Conservation (phyloP, 2,888 invertebrate genomes). For the Crepidodera aurea region DNA sequence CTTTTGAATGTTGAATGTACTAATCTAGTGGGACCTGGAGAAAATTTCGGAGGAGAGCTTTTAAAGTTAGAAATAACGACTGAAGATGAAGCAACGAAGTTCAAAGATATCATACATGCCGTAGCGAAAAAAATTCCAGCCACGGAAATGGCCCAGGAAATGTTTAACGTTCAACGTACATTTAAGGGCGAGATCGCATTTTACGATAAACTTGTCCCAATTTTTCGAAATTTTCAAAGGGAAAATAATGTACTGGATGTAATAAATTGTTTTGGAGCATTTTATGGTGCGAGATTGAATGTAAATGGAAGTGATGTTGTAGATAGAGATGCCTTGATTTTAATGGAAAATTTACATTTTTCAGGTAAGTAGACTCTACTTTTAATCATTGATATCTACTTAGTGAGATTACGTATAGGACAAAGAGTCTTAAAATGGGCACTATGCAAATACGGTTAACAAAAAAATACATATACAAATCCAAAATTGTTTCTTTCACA, state of each 20-base stretch:
- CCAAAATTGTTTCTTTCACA: too few relatives aligned
- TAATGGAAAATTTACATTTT: constrained; percentile 63
- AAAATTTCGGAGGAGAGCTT: constrained; percentile 21
- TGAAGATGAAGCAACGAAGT: not conserved
- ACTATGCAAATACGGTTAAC: too few relatives aligned
- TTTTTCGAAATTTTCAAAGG: constrained; percentile 60
- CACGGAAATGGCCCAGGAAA: constrained; percentile 46
- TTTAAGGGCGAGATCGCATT: constrained; percentile 65
- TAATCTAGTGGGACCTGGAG: constrained; percentile 4
- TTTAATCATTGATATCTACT: not conserved
- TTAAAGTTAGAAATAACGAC: not conserved
- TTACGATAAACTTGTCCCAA: constrained; percentile 62
- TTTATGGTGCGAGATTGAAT: constrained; percentile 47
- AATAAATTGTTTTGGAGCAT: constrained; percentile 56
- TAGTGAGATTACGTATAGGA: too few relatives aligned
- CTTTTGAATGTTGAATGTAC: not conserved
- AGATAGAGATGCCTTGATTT: constrained; percentile 63
- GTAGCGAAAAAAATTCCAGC: constrained; percentile 39
- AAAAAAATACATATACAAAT: too few relatives aligned
- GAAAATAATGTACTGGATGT: constrained; percentile 57
- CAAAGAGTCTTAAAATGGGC: too few relatives aligned
- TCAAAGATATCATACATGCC: not conserved
- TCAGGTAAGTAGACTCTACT: constrained; percentile 42
- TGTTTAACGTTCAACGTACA: constrained; percentile 64
- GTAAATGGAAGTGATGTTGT: constrained; percentile 49